Evolutionary conservation across 2,888 invertebrate genomes (phyloP).

Genomic region (Melieria picta): DNA sequence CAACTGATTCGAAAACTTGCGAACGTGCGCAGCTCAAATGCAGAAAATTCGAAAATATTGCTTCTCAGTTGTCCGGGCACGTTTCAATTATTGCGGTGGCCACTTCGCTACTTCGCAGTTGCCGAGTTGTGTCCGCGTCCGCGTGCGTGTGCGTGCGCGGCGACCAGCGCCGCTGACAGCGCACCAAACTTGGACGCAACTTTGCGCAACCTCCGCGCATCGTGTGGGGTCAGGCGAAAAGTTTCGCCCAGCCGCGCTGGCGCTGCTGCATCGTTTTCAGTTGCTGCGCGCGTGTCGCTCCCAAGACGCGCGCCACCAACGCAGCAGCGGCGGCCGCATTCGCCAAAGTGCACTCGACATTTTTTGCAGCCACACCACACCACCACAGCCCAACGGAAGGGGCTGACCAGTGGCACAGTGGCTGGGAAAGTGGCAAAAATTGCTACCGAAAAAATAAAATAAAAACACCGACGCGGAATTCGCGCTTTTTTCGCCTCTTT

Average conservation of each 20-base stretch:
- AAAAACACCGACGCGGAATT: neutral
- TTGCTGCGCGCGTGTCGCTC: slow-evolving; percentile 7
- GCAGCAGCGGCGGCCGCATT: neutral
- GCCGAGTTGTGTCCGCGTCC: too few species aligned
- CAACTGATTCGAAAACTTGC: slow-evolving; percentile 4
- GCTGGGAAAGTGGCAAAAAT: neutral
- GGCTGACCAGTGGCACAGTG: too few species aligned
- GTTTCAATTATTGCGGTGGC: slow-evolving; percentile 13
- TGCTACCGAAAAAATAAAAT: neutral
- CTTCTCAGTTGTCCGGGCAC: slow-evolving; percentile 10
- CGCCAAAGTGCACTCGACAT: slow-evolving; percentile 3
- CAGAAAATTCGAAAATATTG: neutral
- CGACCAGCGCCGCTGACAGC: neutral
- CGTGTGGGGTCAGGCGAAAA: neutral
- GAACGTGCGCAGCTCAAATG: slow-evolving; percentile 1
- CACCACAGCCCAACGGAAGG: neutral
- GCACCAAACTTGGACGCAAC: slow-evolving; percentile 19
- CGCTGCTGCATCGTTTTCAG: neutral
- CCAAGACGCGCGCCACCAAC: slow-evolving; percentile 2
- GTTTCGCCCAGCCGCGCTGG: neutral
- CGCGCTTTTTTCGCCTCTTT: neutral
- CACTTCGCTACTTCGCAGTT: neutral
- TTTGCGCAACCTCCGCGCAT: slow-evolving; percentile 10
- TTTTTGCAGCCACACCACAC: neutral
- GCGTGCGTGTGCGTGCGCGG: too few species aligned